Conservation (phyloP, 2,797 vertebrate species). For the Fundulus diaphanus region DNA sequence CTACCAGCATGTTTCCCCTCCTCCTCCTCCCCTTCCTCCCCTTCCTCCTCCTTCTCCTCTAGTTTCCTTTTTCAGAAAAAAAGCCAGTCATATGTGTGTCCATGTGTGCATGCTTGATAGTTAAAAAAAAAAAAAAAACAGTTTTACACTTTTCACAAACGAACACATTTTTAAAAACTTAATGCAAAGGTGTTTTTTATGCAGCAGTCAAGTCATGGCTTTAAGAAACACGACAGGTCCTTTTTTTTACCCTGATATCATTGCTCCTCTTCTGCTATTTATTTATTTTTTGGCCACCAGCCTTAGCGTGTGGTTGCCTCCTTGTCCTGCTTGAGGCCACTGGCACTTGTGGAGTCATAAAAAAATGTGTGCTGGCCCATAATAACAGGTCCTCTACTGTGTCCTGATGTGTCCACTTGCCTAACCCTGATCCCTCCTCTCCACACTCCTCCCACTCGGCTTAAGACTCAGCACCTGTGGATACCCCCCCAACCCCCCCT, state of each 20-base stretch:
- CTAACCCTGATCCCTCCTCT: conserved; percentile 43
- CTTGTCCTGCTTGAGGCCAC: conserved; percentile 34
- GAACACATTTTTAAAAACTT: background rate
- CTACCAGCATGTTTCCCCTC: conserved; percentile 51
- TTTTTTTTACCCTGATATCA: conserved; percentile 57
- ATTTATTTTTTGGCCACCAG: conserved; percentile 25
- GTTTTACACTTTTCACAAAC: conserved; percentile 15
- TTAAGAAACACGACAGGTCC: conserved; percentile 36
- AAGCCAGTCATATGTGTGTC: conserved; percentile 44
- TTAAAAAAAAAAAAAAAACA: conserved; percentile 9
- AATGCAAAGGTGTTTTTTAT: conserved; percentile 33
- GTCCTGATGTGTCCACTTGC: conserved; percentile 52
- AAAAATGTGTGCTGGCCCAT: conserved; percentile 41
- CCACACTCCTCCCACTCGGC: conserved; percentile 55
- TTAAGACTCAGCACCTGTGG: conserved; percentile 73
- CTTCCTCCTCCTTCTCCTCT: conserved; percentile 13
- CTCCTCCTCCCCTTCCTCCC: background rate
- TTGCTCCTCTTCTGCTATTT: conserved; percentile 23
- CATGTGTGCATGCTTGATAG: conserved; percentile 15
- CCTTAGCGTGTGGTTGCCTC: conserved; percentile 24
- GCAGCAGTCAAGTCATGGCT: conserved; percentile 23
- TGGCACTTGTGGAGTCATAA: conserved; percentile 48
- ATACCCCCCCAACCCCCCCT: conserved; percentile 52
- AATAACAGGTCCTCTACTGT: conserved; percentile 20
- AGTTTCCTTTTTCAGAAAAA: conserved; percentile 40